Evolutionary conservation across 2,113 vertebrate species (phyloP), one percentile per base, ranked within the genome.

Genomic region (Pandion haliaetus): DNA sequence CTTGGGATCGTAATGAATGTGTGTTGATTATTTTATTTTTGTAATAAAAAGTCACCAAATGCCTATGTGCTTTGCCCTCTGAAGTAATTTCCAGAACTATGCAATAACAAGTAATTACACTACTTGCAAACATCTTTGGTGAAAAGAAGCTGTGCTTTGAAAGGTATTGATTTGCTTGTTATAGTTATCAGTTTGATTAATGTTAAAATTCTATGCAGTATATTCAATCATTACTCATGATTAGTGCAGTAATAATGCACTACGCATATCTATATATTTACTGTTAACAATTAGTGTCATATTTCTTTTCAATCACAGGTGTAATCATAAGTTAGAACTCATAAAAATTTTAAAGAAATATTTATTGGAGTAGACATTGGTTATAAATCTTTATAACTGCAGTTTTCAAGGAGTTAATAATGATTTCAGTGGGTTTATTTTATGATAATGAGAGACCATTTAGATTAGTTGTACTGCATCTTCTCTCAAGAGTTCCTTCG

Each of bases 111-210:
- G 66, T 86, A 96, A 93, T 96, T 88, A 92, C 34, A 19, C 23
- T 92, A 77, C 93, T 92, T 94, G 96, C 91, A 95, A 97, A 90
- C 55, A 28, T 96, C 94, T 91, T 97, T 96, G 90, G 76, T 89
- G 89, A 96, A 96, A 97, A 85, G 86, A 54, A 89, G 36, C 52
- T 76, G 36, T 89, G 44, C 92, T 93, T 91, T 95, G 93, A 98
- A 97, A 97, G 45, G 28, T 96, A 96, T 95, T 91, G 96, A 96
- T 98, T 97, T 97, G 66, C 95, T 97, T 97, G 91, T 96, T 97
- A 92, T 73, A 94, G 88, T 97, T 98, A 97, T 91, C 90, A 86
- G 74, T 97, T 96, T 98, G 97, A 98, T 96, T 95, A 96, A 97
- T 97, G 95, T 89, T 98, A 93, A 97, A 95, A 98, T 95, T 97